Conservation (phyloP, 2,888 invertebrate genomes). For the Pandemis cinnamomeana region DNA sequence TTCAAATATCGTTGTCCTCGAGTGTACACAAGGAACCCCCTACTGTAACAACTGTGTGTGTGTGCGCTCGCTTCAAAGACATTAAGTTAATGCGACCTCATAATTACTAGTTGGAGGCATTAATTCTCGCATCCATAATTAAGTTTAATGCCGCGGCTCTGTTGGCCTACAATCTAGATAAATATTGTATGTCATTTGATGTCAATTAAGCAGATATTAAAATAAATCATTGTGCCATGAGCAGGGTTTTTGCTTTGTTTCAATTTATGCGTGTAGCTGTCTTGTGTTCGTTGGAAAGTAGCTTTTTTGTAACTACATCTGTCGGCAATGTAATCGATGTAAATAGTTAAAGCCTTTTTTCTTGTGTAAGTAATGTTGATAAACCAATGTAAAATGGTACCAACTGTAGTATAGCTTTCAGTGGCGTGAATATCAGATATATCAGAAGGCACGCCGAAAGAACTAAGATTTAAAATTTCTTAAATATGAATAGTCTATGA, state of each 20-base stretch:
- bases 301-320: no score
- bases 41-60: slow-evolving; percentile 35
- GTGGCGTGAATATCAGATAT: no score
- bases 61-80: slow-evolving; percentile 74
- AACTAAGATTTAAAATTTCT: no score
- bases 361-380: no score
- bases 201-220: slow-evolving; percentile 75
- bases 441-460: no score
- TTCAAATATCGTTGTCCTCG: neutral
- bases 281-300: neutral
- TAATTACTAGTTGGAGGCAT: slow-evolving; percentile 81
- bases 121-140: slow-evolving; percentile 84
- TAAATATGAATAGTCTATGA: no score
- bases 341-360: no score
- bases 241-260: slow-evolving; percentile 14
- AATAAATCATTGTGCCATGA: slow-evolving; percentile 62
- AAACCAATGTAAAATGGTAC: no score
- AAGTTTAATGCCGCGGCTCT: slow-evolving; percentile 82
- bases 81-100: slow-evolving; percentile 83
- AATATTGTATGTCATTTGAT: slow-evolving; percentile 75
- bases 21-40: slow-evolving; percentile 8
- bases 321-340: no score
- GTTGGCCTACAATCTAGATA: slow-evolving; percentile 81
- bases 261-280: neutral
- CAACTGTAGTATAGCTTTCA: no score